Evolutionary conservation across 2,888 invertebrate genomes (phyloP), one percentile per base, ranked within the genome.

Genomic region (Troides helena): DNA sequence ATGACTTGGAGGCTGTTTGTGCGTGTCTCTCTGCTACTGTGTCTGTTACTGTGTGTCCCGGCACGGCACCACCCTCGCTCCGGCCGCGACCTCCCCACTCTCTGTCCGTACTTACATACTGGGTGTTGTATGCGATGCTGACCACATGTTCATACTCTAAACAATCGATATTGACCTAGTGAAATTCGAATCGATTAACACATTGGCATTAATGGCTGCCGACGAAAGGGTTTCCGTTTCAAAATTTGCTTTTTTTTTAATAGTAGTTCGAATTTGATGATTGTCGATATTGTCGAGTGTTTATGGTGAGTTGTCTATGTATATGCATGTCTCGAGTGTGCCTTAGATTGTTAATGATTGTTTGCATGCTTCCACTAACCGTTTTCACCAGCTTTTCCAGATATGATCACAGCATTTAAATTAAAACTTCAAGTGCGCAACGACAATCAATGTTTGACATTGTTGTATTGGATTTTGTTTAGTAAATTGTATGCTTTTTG

Each of bases 191-290:
- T 73, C 73, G 75, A 74, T 76, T 75, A 75, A 70, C 69, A 76
- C 72, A 87, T 90, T 90, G 88, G 90, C 90, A 84, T 89, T 86
- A 89, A 91, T 92, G 92, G 92, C 89, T 87, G 92, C 91, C 87
- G 87, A 85, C 77, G 92, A 92, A 91, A 90, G 92, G 84, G 85
- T 88, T 90, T 85, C 91, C 81, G 77, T 85, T 86, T 85, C 81
- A 83, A 89, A 90, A 89, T 88, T 83, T 78, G 81, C 80, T 79
- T 78, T 46, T 46, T 7, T 46, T 46, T 73, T 67, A 81, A 78
- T 78, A 74, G 85, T 90, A 87, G 86, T 82, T 82, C 81, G 80
- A 85, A 90, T 90, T 90, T 91, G 87, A 90, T 91, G 90, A 91
- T 91, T 87, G 84, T 91, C 88, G 86, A 86, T 87, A 85, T 86